phyloP scores from a whole-genome alignment of 2,113 vertebrate genomes.

The Lamprologus sp. region DNA sequence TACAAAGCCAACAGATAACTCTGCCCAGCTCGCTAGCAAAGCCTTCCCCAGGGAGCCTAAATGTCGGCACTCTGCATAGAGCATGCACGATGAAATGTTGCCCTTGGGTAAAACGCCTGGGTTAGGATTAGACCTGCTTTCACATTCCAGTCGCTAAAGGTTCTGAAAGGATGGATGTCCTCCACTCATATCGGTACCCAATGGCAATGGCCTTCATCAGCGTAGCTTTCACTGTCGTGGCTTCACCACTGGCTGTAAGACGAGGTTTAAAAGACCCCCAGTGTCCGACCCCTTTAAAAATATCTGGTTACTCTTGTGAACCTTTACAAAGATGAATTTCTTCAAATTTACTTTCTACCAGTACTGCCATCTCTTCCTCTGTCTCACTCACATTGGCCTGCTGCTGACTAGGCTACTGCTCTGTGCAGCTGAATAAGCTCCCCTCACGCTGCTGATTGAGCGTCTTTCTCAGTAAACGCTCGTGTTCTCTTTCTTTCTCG shows the following conservation, averaged over 20 bases:
- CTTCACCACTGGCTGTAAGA: neutral
- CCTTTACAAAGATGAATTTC: neutral
- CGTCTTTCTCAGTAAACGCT: neutral
- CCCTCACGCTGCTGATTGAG: neutral
- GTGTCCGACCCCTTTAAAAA: neutral
- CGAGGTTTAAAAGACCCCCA: neutral
- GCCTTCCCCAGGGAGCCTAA: neutral
- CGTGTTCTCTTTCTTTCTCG: neutral
- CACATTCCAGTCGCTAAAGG: constrained; percentile 5
- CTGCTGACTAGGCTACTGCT: neutral
- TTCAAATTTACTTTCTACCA: neutral
- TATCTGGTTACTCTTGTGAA: neutral
- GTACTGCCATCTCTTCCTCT: neutral
- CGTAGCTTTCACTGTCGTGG: constrained; percentile 19
- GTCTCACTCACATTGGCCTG: neutral
- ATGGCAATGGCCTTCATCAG: constrained; percentile 37
- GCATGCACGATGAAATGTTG: constrained; percentile 37
- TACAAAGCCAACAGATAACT: constrained; percentile 88
- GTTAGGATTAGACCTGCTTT: constrained; percentile 10
- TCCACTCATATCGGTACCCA: constrained; percentile 4
- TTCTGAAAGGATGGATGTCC: neutral
- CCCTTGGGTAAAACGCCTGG: constrained; percentile 26
- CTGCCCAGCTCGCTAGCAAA: neutral
- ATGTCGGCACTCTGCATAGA: neutral
- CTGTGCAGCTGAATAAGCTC: constrained; percentile 2